Percentiles rank a stretch among this genome's conserved stretches.
phyloP scores from a whole-genome alignment of 2,888 invertebrate species.

The Ophioninae sp. region DNA sequence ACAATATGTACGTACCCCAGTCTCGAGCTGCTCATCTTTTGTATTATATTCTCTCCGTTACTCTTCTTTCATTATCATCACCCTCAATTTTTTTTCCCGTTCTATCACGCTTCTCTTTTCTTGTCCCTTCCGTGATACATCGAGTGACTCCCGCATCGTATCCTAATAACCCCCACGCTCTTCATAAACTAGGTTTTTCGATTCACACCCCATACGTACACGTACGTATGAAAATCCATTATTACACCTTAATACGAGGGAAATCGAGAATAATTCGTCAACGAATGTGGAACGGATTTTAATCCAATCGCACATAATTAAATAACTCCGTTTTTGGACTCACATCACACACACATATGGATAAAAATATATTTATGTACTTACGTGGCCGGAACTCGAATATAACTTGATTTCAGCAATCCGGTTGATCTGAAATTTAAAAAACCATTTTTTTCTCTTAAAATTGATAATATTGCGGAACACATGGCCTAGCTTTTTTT shows the following conservation, averaged over 20 bases:
- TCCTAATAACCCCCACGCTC: conserved; percentile 18
- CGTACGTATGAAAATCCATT: not conserved
- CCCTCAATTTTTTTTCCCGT: conserved; percentile 31
- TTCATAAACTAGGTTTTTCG: conserved; percentile 35
- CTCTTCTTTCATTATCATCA: conserved; percentile 48
- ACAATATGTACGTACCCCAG: conserved; percentile 25
- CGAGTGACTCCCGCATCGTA: conserved; percentile 20
- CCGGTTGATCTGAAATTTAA: no score
- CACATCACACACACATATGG: no score
- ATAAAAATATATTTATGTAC: no score
- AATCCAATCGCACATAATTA: not conserved
- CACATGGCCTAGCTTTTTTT: no score
- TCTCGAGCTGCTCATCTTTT: conserved; percentile 61
- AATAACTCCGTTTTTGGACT: no score
- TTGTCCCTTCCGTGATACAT: conserved; percentile 10
- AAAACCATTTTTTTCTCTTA: no score
- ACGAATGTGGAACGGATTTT: not conserved
- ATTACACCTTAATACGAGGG: not conserved
- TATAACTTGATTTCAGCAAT: no score
- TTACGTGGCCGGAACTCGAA: no score
- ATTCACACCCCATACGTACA: not conserved
- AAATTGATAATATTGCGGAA: no score
- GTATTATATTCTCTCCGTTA: conserved; percentile 51
- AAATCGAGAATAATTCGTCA: not conserved
- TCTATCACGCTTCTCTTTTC: not conserved